Base-by-base conservation (phyloP, 2,888 invertebrate genomes). In the Tinea semifulvella region DNA sequence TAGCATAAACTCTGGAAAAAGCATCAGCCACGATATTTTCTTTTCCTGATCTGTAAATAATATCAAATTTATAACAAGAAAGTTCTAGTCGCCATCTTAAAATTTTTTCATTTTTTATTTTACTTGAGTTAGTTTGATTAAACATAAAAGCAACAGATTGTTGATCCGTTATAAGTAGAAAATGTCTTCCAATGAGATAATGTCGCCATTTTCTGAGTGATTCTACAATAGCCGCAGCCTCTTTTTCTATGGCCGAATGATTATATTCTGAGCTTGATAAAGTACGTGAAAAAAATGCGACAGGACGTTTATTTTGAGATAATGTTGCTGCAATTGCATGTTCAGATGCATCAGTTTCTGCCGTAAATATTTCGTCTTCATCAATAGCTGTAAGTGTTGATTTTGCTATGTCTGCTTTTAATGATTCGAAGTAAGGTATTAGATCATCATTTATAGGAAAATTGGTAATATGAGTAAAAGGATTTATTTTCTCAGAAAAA, bases 81-180 rank as follows among this genome's bases (percentile, higher is more conserved):
- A n/a, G n/a, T n/a, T n/a, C n/a, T n/a, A n/a, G n/a, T n/a, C n/a
- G n/a, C n/a, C n/a, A n/a, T n/a, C n/a, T n/a, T n/a, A n/a, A n/a
- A n/a, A n/a, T n/a, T n/a, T n/a, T n/a, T n/a, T n/a, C n/a, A n/a
- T n/a, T n/a, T n/a, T n/a, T n/a, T n/a, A n/a, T n/a, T n/a, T n/a
- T n/a, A n/a, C n/a, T n/a, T n/a, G n/a, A n/a, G n/a, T n/a, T n/a
- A n/a, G n/a, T n/a, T n/a, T n/a, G n/a, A n/a, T n/a, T n/a, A n/a
- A n/a, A n/a, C n/a, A n/a, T n/a, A n/a, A n/a, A n/a, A n/a, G n/a
- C n/a, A n/a, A n/a, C n/a, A n/a, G n/a, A n/a, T n/a, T n/a, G n/a
- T n/a, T n/a, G n/a, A n/a, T 38, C 38, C 2, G 25, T 42, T 22
- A 26, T 11, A 22, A 42, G 10, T 22, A 42, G 11, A 22, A 42